Conservation (phyloP, 1,140 invertebrate genomes). For the Stenopsyche tienmushanensis region DNA sequence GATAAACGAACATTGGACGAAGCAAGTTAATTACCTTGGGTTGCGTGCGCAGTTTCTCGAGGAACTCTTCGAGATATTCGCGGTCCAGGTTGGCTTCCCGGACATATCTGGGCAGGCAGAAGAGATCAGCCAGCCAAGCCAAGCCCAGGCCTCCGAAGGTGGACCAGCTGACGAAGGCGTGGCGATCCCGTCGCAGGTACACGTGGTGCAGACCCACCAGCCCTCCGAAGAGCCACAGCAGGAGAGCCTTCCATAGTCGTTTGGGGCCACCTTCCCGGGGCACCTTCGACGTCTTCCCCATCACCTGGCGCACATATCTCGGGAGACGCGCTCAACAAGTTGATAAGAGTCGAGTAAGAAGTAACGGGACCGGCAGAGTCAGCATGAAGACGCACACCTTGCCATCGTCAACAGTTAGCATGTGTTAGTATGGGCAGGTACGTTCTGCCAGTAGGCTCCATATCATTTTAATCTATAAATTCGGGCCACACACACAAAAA, state of each 20-base stretch:
- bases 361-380: too few relatives aligned
- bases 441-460: too few relatives aligned
- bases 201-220: conserved; percentile 88
- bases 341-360: not conserved
- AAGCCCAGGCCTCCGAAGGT: conserved; percentile 85
- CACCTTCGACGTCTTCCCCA: not conserved
- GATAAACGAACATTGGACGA: not conserved
- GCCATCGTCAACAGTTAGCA: too few relatives aligned
- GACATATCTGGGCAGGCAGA: conserved; percentile 84
- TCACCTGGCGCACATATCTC: not conserved
- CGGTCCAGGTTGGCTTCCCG: conserved; percentile 81
- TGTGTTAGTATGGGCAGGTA: too few relatives aligned
- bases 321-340: too few relatives aligned
- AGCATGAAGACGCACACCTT: too few relatives aligned
- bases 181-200: conserved; percentile 84
- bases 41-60: conserved; percentile 61
- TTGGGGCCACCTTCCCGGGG: conserved; percentile 51
- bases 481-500: not conserved
- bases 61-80: conserved; percentile 66
- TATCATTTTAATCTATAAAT: too few relatives aligned
- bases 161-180: conserved; percentile 86
- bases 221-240: conserved; percentile 86
- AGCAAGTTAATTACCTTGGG: conserved; percentile 58
- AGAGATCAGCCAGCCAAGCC: conserved; percentile 86
- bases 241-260: conserved; percentile 71